These are phyloP conservation scores for Sitobion miscanthi DNA, from an alignment of 1,140 invertebrate species.

Conservation along the genomic window DNA sequence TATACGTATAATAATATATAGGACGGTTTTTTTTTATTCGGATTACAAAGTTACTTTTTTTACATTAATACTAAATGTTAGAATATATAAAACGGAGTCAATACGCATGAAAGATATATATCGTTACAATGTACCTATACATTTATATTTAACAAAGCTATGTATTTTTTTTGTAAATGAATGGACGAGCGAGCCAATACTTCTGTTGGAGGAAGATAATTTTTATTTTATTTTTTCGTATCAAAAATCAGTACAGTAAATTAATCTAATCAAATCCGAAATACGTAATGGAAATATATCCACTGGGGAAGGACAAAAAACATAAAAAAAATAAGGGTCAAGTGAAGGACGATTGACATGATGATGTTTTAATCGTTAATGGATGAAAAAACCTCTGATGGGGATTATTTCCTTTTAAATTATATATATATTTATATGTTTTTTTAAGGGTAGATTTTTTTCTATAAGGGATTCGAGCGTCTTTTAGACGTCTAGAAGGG, in stretches of 20 bases:
- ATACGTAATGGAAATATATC: slow-evolving; percentile 48
- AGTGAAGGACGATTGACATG: slow-evolving; percentile 54
- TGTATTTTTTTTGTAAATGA: not conserved
- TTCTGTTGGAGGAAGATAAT: not conserved
- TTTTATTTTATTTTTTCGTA: slow-evolving; percentile 3
- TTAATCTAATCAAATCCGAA: slow-evolving; percentile 50
- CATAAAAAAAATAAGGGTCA: slow-evolving; percentile 35
- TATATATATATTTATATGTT: slow-evolving; percentile 43
- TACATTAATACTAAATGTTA: not conserved
- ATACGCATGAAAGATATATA: not conserved
- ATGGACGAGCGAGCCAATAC: not conserved
- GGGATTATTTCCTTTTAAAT: slow-evolving; percentile 42
- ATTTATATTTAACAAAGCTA: slow-evolving; percentile 13
- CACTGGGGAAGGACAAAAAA: slow-evolving; percentile 31
- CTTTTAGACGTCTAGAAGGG: slow-evolving; percentile 54
- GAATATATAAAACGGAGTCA: not conserved
- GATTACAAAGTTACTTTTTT: not conserved
- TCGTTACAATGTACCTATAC: not conserved
- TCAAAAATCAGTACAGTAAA: slow-evolving; percentile 18
- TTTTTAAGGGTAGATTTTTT: slow-evolving; percentile 55
- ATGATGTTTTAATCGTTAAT: slow-evolving; percentile 57
- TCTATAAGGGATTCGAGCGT: slow-evolving; percentile 36
- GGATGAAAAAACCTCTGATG: slow-evolving; percentile 52
- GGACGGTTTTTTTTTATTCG: not conserved
- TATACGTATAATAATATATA: not conserved